Evolutionary conservation across 2,797 vertebrate species (phyloP), one percentile per base, ranked within the genome.

Genomic region (Vespertilio murinus): DNA sequence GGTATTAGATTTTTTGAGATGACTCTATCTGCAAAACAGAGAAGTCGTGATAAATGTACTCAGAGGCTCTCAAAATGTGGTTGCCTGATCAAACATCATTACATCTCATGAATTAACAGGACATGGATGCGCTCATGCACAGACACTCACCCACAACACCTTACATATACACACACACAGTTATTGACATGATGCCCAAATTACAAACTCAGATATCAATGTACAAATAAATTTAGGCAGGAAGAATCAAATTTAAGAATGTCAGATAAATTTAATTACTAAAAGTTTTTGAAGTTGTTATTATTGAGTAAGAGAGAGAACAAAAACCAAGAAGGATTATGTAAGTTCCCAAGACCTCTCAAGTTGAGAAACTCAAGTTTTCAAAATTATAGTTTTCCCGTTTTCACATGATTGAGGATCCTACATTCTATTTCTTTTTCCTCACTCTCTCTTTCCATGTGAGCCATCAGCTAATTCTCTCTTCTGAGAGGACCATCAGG

Each of bases 81-180:
- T 79, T 33, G 6, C 20, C 6, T 88, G 54, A 59, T n/a, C 28
- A 78, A 85, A 69, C 10, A 17, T 52, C 8, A 7, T 22, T 70
- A 30, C 47, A 25, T 54, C 25, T 89, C 6, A 90, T 49, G 20
- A 64, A 71, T 85, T 89, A 79, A 73, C 17, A 74, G 86, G 4
- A 64, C 3, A 71, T 9, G 52, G 6, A n/a, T 33, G 1, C 69
- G 33, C 6, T 17, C 23, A 25, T 23, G 14, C 10, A 38, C 40
- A 40, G 3, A 47, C 6, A 61, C 16, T 38, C 33, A 70, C 16
- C n/a, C 12, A 61, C 2, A 45, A 5, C 30, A 59, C 17, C 20
- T 25, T 13, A 18, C 22, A 35, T 38, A 42, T 25, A 20, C 3
- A 17, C 25, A 17, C 25, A 54, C 2, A 42, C 1, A 91, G 20